Evolutionary conservation across 2,888 invertebrate species (phyloP), one percentile per base, ranked within the genome.

Genomic region (Stenchaetothrips biformis): DNA sequence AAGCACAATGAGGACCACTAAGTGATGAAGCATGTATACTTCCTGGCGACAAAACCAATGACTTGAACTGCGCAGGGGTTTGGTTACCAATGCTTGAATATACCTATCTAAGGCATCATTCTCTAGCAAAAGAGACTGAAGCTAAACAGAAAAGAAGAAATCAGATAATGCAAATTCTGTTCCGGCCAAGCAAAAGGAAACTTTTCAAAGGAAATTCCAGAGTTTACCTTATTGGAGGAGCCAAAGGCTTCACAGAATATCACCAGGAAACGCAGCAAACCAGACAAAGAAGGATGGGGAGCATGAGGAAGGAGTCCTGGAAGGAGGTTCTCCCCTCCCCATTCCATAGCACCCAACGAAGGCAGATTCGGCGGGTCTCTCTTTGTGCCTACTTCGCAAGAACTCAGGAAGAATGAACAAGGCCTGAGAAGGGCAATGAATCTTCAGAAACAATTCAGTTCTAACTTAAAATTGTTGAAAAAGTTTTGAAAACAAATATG

Each of bases 301-400:
- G 83, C 82, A 16, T 81, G 81, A 25, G 83, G 81, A 18, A 81
- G 81, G 47, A 85, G 77, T 18, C 82, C 48, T 7, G 85, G 84
- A 25, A 82, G 80, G 67, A 84, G 80, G 48, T 80, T 77, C 48
- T 81, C 81, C 7, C 83, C 83, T 53, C 83, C 82, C 83, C 83
- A 83, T 37, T 81, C 27, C 9, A 84, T 81, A 25, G 83, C 81
- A 18, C 83, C 83, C 9, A 84, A 78, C 4, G 85, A 84, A 7
- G 85, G 84, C 8, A 85, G 82, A 18, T 83, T 82, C 59, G 81
- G 77, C 8, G 85, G 83, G 81, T 84, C 83, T 18, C 85, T 83
- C 59, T 81, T 80, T 16, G 77, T 80, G 11, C 83, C 82, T 16
- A 80, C 48, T 27, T 67, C 78, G 13, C 79, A 80, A 37, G 80